Base-by-base conservation (phyloP, 2,888 invertebrate genomes). In the Laothoe populi region DNA sequence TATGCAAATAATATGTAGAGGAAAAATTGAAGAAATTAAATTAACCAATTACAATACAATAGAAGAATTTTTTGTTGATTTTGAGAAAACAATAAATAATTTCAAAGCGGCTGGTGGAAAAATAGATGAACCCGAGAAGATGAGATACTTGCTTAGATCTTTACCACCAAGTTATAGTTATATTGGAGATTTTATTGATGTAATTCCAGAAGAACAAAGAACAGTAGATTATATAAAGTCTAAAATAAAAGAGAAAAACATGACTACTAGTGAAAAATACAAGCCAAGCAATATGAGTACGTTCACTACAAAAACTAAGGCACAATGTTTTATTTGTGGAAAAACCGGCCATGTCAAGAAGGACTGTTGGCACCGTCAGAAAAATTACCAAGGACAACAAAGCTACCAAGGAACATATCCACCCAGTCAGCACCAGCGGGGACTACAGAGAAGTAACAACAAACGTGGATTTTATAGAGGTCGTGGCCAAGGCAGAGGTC, bases 111-210 rank as follows among this genome's bases (percentile, higher is more conserved):
- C 70, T 13, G 70, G 72, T 48, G 71, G 67, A 63, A 66, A 64
- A 24, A 38, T 73, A 35, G 44, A 66, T 63, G 72, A 73, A 70
- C 10, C 59, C 0, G 72, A 74, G n/a, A 74, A 71, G 66, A 57
- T 74, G 21, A 73, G 68, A 67, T 76, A 74, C 38, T 35, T 74
- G 45, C 64, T 73, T 4, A 73, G 64, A 73, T 70, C 72, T 0
- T 60, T 74, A 7, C 74, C 73, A 59, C 64, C 67, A 61, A 71
- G 68, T 23, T 74, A 73, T 59, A 73, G 71, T 64, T 71, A 71
- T 59, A 74, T 74, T 53, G 71, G 71, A 64, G 72, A 73, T 67
- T 73, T 73, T 58, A 40, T 72, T 38, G 71, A 73, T 66, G 69
- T 72, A 0, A 70, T 73, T 62, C 73, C 72, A 53, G 71, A 73